Conservation (phyloP, 2,888 invertebrate species). For the Spialia ferax region DNA sequence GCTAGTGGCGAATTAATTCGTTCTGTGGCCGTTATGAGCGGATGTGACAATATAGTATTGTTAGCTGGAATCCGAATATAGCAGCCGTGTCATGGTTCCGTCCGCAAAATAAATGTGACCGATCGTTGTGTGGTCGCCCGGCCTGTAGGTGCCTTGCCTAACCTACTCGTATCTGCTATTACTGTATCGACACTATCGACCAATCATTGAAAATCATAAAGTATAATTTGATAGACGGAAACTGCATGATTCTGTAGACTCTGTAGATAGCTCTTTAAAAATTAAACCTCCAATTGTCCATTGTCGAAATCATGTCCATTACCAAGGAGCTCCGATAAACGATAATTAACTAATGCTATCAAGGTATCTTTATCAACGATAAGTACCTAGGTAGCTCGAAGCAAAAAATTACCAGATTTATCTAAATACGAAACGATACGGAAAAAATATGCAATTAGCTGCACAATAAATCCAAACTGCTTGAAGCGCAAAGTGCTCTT, state of each 20-base stretch:
- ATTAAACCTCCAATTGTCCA: too few species aligned
- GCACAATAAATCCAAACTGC: neutral
- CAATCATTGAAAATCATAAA: neutral
- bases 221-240: neutral
- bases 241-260: neutral
- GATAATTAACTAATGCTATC: constrained; percentile 9
- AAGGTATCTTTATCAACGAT: neutral
- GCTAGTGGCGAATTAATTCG: constrained; percentile 57
- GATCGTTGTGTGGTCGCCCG: constrained; percentile 5
- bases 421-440: too few species aligned
- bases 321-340: neutral
- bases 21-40: constrained; percentile 43
- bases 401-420: too few species aligned
- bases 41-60: constrained; percentile 44
- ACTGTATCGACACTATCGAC: neutral
- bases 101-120: constrained; percentile 15
- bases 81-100: constrained; percentile 21
- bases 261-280: too few species aligned
- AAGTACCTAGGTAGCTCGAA: too few species aligned
- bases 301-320: neutral
- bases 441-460: constrained; percentile 1
- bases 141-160: too few species aligned
- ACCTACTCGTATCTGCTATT: constrained; percentile 1
- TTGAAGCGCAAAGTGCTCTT: neutral
- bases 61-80: constrained; percentile 41